These are phyloP conservation scores for Drosophila mettleri DNA, from an alignment of 2,888 invertebrate species.

Conservation along the genomic window DNA sequence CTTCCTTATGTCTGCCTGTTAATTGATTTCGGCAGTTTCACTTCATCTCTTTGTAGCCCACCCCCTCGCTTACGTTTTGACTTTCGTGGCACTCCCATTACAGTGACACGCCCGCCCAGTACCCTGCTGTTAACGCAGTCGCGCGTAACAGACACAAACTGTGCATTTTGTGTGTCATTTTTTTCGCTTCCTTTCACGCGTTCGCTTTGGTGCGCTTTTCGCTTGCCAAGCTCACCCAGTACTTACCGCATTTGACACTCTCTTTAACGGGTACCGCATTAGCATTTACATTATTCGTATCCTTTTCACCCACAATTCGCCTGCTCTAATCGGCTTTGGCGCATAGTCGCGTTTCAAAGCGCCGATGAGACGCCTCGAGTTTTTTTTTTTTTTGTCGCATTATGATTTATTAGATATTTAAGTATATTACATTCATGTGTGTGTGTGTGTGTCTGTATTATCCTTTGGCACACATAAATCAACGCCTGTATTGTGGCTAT, in stretches of 20 bases:
- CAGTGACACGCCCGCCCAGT: background rate
- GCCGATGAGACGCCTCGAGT: constrained; percentile 24
- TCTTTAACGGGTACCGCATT: constrained; percentile 28
- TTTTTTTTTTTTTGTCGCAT: constrained; percentile 5
- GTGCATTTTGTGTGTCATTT: constrained; percentile 41
- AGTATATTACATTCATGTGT: constrained; percentile 2
- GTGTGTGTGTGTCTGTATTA: constrained; percentile 20
- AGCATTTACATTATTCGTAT: constrained; percentile 42
- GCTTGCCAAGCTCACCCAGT: background rate
- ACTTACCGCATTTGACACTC: constrained; percentile 2
- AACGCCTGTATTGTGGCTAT: constrained; percentile 1
- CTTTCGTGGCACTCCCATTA: constrained; percentile 26
- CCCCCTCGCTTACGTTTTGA: background rate
- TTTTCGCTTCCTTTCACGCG: constrained; percentile 11
- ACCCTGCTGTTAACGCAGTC: constrained; percentile 17
- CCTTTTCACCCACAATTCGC: constrained; percentile 37
- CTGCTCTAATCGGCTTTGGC: constrained; percentile 50
- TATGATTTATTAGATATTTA: constrained; percentile 47
- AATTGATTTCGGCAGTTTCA: constrained; percentile 53
- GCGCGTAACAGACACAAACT: constrained; percentile 45
- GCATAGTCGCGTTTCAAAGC: constrained; percentile 35
- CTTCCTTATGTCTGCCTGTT: constrained; percentile 45
- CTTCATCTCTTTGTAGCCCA: too few relatives aligned
- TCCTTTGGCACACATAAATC: constrained; percentile 37
- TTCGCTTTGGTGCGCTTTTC: constrained; percentile 26